Conservation (phyloP, 2,797 vertebrate species). For the Lepilemur septentrionalis region DNA sequence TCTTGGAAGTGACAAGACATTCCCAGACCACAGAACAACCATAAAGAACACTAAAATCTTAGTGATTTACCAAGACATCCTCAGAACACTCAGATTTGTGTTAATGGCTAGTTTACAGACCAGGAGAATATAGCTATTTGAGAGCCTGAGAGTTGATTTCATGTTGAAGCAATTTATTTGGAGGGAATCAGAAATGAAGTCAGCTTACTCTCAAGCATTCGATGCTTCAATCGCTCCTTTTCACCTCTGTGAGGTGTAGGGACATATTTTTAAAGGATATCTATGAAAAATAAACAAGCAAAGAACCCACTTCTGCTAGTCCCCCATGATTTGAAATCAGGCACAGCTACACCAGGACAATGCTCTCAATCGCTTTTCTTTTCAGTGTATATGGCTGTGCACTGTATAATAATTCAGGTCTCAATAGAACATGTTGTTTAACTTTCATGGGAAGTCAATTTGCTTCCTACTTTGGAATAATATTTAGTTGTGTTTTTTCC, state of each 20-base stretch:
- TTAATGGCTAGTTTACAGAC: slow-evolving; percentile 30
- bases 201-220: neutral
- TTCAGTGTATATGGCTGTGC: slow-evolving; percentile 18
- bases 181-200: slow-evolving; percentile 47
- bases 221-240: slow-evolving; percentile 5
- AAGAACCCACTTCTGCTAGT: neutral
- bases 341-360: neutral
- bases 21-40: slow-evolving; percentile 17
- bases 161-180: slow-evolving; percentile 17
- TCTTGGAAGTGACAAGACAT: neutral
- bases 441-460: slow-evolving; percentile 38
- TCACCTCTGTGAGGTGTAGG: neutral
- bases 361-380: neutral
- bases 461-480: slow-evolving; percentile 51
- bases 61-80: slow-evolving; percentile 22
- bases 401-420: slow-evolving; percentile 38
- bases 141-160: slow-evolving; percentile 46
- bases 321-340: slow-evolving; percentile 51
- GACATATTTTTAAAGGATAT: slow-evolving; percentile 23
- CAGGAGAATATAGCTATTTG: neutral
- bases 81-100: slow-evolving; percentile 38
- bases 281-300: slow-evolving; percentile 24
- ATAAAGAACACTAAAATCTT: slow-evolving; percentile 45
- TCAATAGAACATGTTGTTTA: slow-evolving; percentile 35
- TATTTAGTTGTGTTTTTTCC: slow-evolving; percentile 48